Conservation (phyloP, 2,888 invertebrate genomes). For the Nebria salina region DNA sequence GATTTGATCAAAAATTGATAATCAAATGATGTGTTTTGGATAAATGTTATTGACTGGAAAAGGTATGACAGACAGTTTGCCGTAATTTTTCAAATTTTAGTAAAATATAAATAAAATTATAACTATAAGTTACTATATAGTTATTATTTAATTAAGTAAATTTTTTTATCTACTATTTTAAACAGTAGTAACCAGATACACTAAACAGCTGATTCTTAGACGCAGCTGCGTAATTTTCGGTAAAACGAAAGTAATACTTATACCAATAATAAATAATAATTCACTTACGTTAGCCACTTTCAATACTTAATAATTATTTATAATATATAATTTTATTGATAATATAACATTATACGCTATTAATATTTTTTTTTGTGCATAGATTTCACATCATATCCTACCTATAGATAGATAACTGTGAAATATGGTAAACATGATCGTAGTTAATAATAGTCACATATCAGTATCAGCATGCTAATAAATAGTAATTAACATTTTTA, state of each 20-base stretch:
- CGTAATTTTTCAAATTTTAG: too few relatives aligned
- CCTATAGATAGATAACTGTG: neutral
- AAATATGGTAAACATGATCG: conserved; percentile 1
- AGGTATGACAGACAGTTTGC: too few relatives aligned
- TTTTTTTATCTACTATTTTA: neutral
- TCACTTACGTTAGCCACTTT: conserved; percentile 15
- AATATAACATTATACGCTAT: conserved; percentile 13
- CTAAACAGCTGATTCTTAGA: conserved; percentile 5
- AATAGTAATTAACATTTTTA: neutral
- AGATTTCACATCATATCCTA: neutral
- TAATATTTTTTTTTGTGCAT: neutral
- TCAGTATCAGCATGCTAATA: neutral
- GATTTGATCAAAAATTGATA: too few relatives aligned
- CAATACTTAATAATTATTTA: conserved; percentile 13
- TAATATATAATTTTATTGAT: conserved; percentile 9
- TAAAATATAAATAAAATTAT: too few relatives aligned
- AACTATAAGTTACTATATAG: too few relatives aligned
- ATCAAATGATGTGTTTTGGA: too few relatives aligned
- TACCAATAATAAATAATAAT: conserved; percentile 7
- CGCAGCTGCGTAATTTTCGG: neutral
- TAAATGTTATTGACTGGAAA: too few relatives aligned
- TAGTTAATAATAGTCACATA: neutral
- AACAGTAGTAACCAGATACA: neutral
- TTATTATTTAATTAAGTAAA: neutral
- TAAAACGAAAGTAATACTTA: conserved; percentile 3